A percentile compares a stretch with the other conserved stretches of the same genome.
Conservation (phyloP, 2,797 vertebrate species). For the Hypotaenidia philippensis region DNA sequence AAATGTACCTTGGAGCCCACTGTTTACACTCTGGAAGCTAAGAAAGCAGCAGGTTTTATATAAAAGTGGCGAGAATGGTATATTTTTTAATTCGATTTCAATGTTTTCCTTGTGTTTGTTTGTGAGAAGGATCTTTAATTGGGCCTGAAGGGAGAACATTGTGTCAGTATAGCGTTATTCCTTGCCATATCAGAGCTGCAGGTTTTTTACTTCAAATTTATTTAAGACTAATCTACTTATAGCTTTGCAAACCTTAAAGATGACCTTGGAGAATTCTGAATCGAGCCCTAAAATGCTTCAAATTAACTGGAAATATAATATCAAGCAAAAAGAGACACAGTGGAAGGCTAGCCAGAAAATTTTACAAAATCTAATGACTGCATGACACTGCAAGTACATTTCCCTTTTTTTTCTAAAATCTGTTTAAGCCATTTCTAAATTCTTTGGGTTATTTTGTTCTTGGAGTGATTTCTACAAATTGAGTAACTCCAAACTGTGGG, state of each 20-base stretch:
- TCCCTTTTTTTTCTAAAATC: background rate
- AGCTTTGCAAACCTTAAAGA: background rate
- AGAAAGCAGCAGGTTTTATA: background rate
- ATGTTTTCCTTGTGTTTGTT: background rate
- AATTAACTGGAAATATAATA: background rate
- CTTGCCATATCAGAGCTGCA: background rate
- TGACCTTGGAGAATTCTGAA: background rate
- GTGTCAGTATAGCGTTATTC: background rate
- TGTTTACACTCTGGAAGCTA: background rate
- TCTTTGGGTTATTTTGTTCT: background rate
- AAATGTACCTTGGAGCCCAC: background rate
- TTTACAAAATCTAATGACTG: background rate
- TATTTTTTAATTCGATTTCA: background rate
- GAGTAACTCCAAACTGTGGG: background rate
- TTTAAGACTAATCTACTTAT: background rate
- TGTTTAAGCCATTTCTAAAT: background rate
- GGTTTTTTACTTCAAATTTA: background rate
- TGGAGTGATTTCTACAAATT: background rate
- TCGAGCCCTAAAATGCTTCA: background rate
- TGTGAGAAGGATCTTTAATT: background rate
- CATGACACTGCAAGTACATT: background rate
- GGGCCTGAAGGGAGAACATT: background rate
- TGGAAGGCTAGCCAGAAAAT: background rate
- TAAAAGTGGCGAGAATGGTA: background rate
- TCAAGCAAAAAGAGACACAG: background rate